Base-by-base conservation (phyloP, 2,888 invertebrate genomes). In the Perizoma affinitatum region DNA sequence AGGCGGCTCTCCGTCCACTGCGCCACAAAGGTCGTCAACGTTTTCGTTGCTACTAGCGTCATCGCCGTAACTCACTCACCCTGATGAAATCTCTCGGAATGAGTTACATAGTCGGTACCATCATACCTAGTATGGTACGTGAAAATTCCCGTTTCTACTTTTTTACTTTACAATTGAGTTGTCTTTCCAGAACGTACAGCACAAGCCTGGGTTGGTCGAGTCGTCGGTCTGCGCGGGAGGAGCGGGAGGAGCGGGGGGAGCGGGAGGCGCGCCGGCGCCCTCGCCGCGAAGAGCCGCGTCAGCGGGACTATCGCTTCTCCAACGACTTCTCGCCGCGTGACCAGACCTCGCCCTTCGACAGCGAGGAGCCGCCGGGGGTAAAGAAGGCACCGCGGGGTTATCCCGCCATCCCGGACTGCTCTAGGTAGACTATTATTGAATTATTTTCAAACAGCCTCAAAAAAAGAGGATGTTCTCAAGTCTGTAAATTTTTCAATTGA, bases 241-340 rank as follows among this genome's bases (percentile, higher is more conserved):
- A 80, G 87, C 86, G 79, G 0, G 79, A 70, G 46, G 53, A 49
- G 38, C 71, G 63, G 53, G 75, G 54, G 63, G 72, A 80, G 88
- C 83, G 78, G 4, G 78, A 73, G 4, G 54, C 64, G 5, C 68
- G 79, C 43, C 73, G 84, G 75, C 65, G 78, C 6, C 72, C 82
- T 50, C 75, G 86, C 0, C 75, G 78, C 0, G 79, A 83, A 63
- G 75, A 80, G 50, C 61, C 76, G 50, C 69, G 77, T 33, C 85
- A 94, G 33, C 69, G 86, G 6, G 84, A 84, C 63, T 78, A 83
- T 34, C 79, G 87, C 45, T 94, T 95, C 79, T 95, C 95, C 11
- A 94, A 93, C 70, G 95, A 95, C 76, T 95, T 95, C 79, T 93
- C 93, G 0, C 93, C 94, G 34, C 80, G 93, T 9, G 92, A 91